Evolutionary conservation across 2,113 vertebrate species (phyloP).

Genomic region (Tricholaema leucomelas): DNA sequence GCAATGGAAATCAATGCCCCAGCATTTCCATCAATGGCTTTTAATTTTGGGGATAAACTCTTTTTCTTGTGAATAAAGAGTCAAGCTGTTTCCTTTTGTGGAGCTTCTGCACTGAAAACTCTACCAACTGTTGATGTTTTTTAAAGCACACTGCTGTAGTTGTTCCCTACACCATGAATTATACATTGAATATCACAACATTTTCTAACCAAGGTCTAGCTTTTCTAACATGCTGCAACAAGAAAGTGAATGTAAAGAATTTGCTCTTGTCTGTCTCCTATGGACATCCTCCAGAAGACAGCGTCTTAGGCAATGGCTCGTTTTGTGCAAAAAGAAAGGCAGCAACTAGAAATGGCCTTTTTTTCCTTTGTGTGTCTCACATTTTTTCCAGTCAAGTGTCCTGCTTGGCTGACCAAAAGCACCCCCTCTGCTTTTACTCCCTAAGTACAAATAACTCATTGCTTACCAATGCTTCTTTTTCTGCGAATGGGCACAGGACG

Average conservation of each 20-base stretch:
- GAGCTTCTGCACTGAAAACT: conserved; percentile 66
- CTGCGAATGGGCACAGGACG: conserved; percentile 86
- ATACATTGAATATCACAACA: conserved; percentile 47
- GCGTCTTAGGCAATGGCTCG: conserved; percentile 14
- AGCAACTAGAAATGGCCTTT: conserved; percentile 33
- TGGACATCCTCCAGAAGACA: conserved; percentile 65
- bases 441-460: conserved; percentile 1
- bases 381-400: conserved; percentile 35
- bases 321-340: conserved; percentile 21
- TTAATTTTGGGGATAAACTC: conserved; percentile 48
- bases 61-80: conserved; percentile 42
- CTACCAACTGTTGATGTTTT: conserved; percentile 64
- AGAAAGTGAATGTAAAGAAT: conserved; percentile 91
- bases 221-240: conserved; percentile 81
- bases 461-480: conserved; percentile 94
- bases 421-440: background rate
- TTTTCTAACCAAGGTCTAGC: conserved; percentile 64
- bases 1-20: background rate
- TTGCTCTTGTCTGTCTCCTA: conserved; percentile 69
- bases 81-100: conserved; percentile 67
- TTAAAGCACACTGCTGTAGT: conserved; percentile 31
- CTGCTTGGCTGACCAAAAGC: conserved; percentile 32
- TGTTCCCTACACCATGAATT: conserved; percentile 41
- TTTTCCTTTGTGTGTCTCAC: background rate
- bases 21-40: conserved; percentile 23